These are phyloP conservation scores for Cenopis cana DNA, from an alignment of 2,888 invertebrate species.

Conservation along the genomic window DNA sequence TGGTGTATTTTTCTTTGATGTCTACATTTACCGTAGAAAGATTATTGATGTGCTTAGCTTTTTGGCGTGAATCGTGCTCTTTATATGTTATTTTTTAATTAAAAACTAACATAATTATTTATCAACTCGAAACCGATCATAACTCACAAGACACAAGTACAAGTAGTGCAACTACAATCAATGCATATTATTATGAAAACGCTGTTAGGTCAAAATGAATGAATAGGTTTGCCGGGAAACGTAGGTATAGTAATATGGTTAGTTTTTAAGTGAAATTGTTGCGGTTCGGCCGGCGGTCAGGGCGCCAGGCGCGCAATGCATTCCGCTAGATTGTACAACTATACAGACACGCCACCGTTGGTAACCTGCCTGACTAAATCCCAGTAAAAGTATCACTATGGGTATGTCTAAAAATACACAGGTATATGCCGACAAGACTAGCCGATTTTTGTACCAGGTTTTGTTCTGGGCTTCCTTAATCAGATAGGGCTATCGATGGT, in stretches of 20 bases:
- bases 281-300: slow-evolving; percentile 23
- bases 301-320: slow-evolving; percentile 38
- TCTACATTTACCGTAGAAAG: not conserved
- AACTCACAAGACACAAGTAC: no score
- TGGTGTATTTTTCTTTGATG: slow-evolving; percentile 17
- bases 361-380: not conserved
- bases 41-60: not conserved
- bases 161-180: not conserved
- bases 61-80: not conserved
- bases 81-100: not conserved
- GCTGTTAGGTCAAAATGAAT: slow-evolving; percentile 1
- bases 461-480: slow-evolving; percentile 1
- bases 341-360: not conserved
- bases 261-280: slow-evolving; percentile 4
- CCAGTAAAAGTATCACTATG: not conserved
- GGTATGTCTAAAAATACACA: not conserved
- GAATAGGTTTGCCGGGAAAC: not conserved
- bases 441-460: not conserved
- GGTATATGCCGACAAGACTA: not conserved
- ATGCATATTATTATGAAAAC: not conserved
- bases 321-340: slow-evolving; percentile 44
- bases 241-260: not conserved
- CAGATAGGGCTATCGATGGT: slow-evolving; percentile 2
- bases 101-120: not conserved
- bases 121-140: not conserved